Conservation (phyloP, 1,140 invertebrate genomes). For the Cataglyphis hispanica region DNA sequence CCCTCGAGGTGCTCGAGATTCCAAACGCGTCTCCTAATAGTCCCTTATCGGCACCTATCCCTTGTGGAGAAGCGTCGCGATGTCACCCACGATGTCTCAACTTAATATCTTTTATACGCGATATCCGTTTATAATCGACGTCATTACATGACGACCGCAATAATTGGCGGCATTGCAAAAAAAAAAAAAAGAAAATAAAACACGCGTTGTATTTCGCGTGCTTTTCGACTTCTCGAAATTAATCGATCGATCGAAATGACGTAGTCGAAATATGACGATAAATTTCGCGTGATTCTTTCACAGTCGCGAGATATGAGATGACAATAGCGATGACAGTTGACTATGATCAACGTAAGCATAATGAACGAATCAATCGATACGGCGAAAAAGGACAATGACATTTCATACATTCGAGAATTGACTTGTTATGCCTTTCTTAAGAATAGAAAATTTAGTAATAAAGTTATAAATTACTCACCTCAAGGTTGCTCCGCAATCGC, state of each 20-base stretch:
- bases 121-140: conserved; percentile 13
- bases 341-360: too few species aligned
- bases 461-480: too few species aligned
- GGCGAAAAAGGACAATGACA: too few species aligned
- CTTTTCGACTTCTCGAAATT: not conserved
- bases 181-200: not conserved
- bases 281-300: conserved; percentile 19
- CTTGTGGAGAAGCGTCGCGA: not conserved
- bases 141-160: conserved; percentile 17
- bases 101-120: conserved; percentile 18
- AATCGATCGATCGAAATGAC: not conserved
- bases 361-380: too few species aligned
- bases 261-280: not conserved
- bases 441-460: too few species aligned
- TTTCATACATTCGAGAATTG: too few species aligned
- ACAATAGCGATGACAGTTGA: too few species aligned
- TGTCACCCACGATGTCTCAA: not conserved
- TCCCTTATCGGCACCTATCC: conserved; percentile 60
- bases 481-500: too few species aligned
- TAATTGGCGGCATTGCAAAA: not conserved
- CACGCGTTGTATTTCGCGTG: not conserved
- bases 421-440: too few species aligned
- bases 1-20: conserved; percentile 57
- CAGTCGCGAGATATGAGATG: not conserved
- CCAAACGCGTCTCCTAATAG: conserved; percentile 60